Percentiles rank a stretch among this genome's conserved stretches.
Evolutionary conservation across 2,888 invertebrate genomes (phyloP).

Genomic region (Ophioninae sp.): DNA sequence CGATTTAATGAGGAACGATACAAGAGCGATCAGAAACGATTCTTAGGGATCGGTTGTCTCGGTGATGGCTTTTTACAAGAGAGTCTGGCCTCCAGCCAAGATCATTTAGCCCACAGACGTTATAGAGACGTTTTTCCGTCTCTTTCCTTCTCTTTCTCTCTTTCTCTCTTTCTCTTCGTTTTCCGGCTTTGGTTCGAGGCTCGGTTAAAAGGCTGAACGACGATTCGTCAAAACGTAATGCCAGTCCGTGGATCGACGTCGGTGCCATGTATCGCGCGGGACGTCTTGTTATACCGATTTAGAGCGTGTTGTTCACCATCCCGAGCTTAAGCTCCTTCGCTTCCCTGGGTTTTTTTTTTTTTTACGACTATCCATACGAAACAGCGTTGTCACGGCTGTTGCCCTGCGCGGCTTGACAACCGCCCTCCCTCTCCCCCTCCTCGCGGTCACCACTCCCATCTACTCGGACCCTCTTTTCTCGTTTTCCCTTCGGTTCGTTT

Average conservation of each 20-base stretch:
- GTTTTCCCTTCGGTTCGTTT: constrained; percentile 62
- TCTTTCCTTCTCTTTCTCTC: neutral
- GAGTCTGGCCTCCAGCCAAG: constrained; percentile 45
- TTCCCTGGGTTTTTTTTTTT: constrained; percentile 13
- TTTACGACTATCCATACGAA: neutral
- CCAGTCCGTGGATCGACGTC: constrained; percentile 74
- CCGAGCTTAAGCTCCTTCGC: constrained; percentile 27
- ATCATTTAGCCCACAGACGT: constrained; percentile 40
- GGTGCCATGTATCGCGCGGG: constrained; percentile 68
- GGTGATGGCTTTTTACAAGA: constrained; percentile 2
- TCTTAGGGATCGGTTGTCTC: constrained; percentile 10
- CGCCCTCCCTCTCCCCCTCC: constrained; percentile 9
- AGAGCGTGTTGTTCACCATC: constrained; percentile 68
- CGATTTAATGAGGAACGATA: neutral
- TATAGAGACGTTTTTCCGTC: constrained; percentile 54
- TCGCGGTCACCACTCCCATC: neutral
- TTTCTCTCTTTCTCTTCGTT: constrained; percentile 1
- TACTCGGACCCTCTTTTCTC: constrained; percentile 23
- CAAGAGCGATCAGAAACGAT: neutral
- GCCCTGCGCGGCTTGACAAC: neutral
- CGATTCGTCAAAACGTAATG: constrained; percentile 78
- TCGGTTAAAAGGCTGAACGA: constrained; percentile 52
- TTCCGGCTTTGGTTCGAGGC: neutral
- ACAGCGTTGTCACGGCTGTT: constrained; percentile 39
- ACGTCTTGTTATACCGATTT: constrained; percentile 77